A percentile compares a stretch with the other conserved stretches of the same genome.
These are phyloP conservation scores for Anguilla anguilla DNA, from an alignment of 2,797 vertebrate species.

Conservation along the genomic window DNA sequence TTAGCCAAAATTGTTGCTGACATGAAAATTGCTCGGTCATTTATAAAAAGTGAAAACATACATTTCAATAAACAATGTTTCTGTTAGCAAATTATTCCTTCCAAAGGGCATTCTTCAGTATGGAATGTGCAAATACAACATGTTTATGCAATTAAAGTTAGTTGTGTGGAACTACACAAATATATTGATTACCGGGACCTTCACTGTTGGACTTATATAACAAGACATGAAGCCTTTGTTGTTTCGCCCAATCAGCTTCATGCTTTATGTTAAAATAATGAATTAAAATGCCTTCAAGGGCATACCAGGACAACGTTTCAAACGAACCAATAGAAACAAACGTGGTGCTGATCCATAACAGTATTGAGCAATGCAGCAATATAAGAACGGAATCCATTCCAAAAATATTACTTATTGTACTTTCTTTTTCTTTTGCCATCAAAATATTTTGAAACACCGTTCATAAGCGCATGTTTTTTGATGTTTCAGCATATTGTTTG, in stretches of 20 bases:
- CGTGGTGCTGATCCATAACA: not conserved
- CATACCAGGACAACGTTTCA: not conserved
- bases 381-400: not conserved
- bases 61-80: slow-evolving; percentile 18
- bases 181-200: not conserved
- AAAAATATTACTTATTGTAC: not conserved
- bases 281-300: not conserved
- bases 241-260: not conserved
- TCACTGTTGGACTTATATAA: not conserved
- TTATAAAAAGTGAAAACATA: slow-evolving; percentile 11
- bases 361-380: not conserved
- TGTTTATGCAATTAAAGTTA: not conserved
- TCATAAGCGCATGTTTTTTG: not conserved
- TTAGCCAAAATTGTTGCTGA: slow-evolving; percentile 19
- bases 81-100: not conserved
- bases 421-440: not conserved
- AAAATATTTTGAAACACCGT: not conserved
- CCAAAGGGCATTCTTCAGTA: not conserved
- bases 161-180: not conserved
- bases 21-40: slow-evolving; percentile 15
- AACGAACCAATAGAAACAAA: not conserved
- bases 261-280: not conserved
- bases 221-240: not conserved
- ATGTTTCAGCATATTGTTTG: not conserved
- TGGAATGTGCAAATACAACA: slow-evolving; percentile 6